Conservation (phyloP, 2,797 vertebrate genomes). For the Ispidina picta region DNA sequence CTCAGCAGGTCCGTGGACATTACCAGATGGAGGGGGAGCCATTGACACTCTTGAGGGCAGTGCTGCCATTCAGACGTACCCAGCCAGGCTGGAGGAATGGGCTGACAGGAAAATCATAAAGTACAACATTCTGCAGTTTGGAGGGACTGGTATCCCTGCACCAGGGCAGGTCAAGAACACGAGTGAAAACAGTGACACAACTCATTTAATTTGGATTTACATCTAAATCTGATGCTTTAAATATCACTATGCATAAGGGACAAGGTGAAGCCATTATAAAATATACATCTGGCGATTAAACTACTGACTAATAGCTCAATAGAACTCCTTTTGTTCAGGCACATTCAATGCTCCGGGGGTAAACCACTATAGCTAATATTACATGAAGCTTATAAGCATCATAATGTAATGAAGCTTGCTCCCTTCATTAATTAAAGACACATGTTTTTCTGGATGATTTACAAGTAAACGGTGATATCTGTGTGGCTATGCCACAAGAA, state of each 20-base stretch:
- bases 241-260: neutral
- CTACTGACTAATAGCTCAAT: neutral
- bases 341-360: neutral
- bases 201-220: conserved; percentile 20
- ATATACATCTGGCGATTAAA: conserved; percentile 16
- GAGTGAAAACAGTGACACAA: neutral
- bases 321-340: neutral
- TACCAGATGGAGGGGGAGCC: neutral
- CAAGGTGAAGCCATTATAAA: conserved; percentile 19
- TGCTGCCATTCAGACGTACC: neutral
- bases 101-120: neutral
- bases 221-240: neutral
- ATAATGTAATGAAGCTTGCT: neutral
- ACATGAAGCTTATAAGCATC: neutral
- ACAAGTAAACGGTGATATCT: neutral
- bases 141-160: neutral
- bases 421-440: neutral
- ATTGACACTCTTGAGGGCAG: fast-evolving
- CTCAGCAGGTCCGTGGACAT: neutral
- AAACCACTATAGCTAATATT: conserved; percentile 11
- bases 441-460: neutral
- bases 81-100: neutral
- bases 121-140: fast-evolving
- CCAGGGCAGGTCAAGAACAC: neutral
- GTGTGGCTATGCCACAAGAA: neutral